These are phyloP conservation scores for Smutsia gigantea DNA, from an alignment of 2,797 vertebrate genomes.

Conservation along the genomic window DNA sequence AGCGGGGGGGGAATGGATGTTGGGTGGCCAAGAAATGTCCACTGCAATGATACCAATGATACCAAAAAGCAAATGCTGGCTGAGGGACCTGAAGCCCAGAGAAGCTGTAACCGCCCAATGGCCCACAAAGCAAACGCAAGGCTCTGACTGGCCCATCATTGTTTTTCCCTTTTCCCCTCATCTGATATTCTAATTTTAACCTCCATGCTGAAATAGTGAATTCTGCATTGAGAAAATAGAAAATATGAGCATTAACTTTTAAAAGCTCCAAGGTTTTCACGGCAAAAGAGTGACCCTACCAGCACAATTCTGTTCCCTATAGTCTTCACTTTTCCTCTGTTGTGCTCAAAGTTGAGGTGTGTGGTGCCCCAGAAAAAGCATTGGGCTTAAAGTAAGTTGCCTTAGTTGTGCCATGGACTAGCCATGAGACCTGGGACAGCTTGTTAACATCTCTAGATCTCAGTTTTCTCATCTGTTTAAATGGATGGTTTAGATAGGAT, in stretches of 20 bases:
- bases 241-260: background rate
- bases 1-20: background rate
- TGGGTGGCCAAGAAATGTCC: background rate
- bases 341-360: background rate
- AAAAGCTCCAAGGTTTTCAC: background rate
- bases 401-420: background rate
- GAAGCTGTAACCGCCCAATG: background rate
- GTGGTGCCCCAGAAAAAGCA: background rate
- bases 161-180: background rate
- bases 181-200: background rate
- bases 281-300: background rate
- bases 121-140: background rate
- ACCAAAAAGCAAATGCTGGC: background rate
- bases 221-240: background rate
- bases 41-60: background rate
- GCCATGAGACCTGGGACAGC: background rate
- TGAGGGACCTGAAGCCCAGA: background rate
- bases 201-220: background rate
- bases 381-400: background rate
- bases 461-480: constrained; percentile 28
- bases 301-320: background rate
- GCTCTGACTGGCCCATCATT: background rate
- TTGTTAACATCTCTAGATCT: background rate
- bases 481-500: background rate
- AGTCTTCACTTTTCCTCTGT: background rate